A percentile compares a stretch with the other conserved stretches of the same genome.
Conservation (phyloP, 2,888 invertebrate species). For the Xestobium rufovillosum region DNA sequence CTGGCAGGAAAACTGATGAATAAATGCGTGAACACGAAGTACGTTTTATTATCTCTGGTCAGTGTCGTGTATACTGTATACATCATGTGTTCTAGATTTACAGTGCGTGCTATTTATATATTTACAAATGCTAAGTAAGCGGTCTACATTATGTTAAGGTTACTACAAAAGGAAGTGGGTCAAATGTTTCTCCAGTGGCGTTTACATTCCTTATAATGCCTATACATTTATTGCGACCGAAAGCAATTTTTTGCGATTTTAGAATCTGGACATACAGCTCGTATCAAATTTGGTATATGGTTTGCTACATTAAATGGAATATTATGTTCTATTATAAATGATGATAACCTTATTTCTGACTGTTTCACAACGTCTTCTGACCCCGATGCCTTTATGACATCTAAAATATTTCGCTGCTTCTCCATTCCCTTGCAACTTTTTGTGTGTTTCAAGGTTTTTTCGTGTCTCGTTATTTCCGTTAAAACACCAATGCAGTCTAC, state of each 20-base stretch:
- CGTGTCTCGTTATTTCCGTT: neutral
- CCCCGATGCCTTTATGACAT: neutral
- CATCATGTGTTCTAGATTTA: no score
- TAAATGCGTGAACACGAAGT: no score
- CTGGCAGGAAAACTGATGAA: no score
- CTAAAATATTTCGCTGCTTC: constrained; percentile 1
- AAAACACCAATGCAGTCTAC: constrained; percentile 1
- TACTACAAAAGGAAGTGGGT: no score
- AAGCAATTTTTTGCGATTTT: constrained; percentile 11
- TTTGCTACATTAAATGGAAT: constrained; percentile 17
- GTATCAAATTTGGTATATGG: constrained; percentile 18
- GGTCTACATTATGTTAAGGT: no score
- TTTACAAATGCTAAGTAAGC: no score
- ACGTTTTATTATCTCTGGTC: no score
- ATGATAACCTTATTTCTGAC: neutral
- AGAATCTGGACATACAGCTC: constrained; percentile 12
- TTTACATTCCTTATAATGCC: constrained; percentile 19
- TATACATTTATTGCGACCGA: constrained; percentile 20
- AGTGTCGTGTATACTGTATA: no score
- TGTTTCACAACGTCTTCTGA: neutral
- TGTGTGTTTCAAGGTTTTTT: neutral
- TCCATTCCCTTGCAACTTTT: constrained; percentile 3
- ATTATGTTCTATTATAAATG: constrained; percentile 22
- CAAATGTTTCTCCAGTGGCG: no score
- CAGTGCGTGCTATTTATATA: no score